phyloP scores from a whole-genome alignment of 2,888 invertebrate genomes.

The Cistogaster globosa region DNA sequence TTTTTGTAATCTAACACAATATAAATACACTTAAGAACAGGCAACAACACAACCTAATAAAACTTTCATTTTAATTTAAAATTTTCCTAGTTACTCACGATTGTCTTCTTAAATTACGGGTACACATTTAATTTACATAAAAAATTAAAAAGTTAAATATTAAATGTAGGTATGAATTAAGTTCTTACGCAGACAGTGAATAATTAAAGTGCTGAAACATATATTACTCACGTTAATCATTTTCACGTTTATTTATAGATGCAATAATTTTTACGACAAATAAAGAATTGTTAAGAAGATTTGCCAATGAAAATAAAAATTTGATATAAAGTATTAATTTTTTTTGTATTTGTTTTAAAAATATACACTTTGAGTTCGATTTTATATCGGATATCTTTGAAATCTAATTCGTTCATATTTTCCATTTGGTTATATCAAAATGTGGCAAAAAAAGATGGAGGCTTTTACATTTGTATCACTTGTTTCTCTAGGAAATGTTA shows the following conservation, averaged over 20 bases:
- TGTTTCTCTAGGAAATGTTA: no score
- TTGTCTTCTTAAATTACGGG: conserved; percentile 53
- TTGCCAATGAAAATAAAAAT: no score
- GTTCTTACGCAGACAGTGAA: conserved; percentile 37
- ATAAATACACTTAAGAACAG: not conserved
- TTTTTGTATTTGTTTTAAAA: no score
- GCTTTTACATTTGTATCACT: no score
- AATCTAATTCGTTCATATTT: no score
- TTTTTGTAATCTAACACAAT: no score
- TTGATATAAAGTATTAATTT: no score
- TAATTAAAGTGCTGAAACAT: conserved; percentile 50
- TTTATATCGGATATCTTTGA: no score
- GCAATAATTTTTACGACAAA: conserved; percentile 12
- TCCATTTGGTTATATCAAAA: no score
- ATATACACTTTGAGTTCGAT: no score
- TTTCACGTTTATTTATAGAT: conserved; percentile 1
- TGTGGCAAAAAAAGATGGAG: no score
- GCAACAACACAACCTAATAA: not conserved
- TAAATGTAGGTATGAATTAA: conserved; percentile 8
- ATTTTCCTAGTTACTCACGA: not conserved
- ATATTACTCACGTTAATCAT: conserved; percentile 41
- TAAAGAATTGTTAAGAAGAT: no score
- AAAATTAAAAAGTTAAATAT: conserved; percentile 5
- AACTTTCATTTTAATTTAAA: conserved; percentile 43
- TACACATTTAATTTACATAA: conserved; percentile 25